Evolutionary conservation across 2,888 invertebrate genomes (phyloP), one percentile per base, ranked within the genome.

Genomic region (Amblyjoppa proteus): DNA sequence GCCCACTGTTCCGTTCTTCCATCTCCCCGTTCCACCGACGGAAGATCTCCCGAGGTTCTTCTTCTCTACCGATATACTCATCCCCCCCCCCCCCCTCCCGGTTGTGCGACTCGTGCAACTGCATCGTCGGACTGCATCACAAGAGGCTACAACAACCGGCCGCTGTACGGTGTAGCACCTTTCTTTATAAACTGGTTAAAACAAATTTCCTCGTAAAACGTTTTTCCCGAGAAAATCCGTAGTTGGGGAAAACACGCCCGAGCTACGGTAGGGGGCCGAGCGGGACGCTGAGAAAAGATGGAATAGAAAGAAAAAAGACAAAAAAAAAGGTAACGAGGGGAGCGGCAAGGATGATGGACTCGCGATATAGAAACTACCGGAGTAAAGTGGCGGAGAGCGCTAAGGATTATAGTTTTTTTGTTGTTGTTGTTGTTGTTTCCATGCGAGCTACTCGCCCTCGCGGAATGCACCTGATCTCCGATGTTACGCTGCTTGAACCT

Each of bases 121-220:
- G 76, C 76, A 76, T 76, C 76, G 53, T 31, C 75, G 45, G 68
- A 61, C 77, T 84, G 75, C 82, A 77, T 82, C 68, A 69, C 77
- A 71, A 58, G 58, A 58, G 83, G 77, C 51, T 75, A 25, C 25
- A 58, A 78, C 71, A 34, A 81, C 81, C 73, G 68, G 83, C 79
- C 70, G 83, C 85, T 56, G 9, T 56, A n/a, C 20, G 85, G 83
- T 86, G 87, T 90, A 89, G 88, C 90, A 88, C 89, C 90, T 91
- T 89, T 88, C 88, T 90, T 90, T 91, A 89, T 82, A 89, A 91
- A 91, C 90, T 88, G 91, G 90, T 92, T 91, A 91, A 92, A 92
- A 92, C 91, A 92, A 92, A 93, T 92, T 93, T 92, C 89, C 88
- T 87, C 89, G 90, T 90, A 90, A 91, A 91, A 91, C 86, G 86